These are phyloP conservation scores for Melinaea marsaeus DNA, from an alignment of 2,888 invertebrate species.

Conservation along the genomic window DNA sequence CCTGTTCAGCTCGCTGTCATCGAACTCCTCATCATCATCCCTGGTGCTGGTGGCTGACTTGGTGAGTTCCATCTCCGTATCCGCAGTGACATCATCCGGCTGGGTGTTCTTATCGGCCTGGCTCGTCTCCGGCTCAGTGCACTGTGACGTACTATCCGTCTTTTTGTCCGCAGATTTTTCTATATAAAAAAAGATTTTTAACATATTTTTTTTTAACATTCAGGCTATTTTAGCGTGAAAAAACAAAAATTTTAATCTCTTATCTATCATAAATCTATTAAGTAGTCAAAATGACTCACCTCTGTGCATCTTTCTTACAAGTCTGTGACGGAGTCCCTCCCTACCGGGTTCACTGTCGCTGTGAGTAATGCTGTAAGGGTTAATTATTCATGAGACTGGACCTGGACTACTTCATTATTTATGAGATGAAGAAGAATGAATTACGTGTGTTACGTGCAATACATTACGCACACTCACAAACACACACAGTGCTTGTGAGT, in stretches of 20 bases:
- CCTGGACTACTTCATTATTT: no score
- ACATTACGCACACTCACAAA: no score
- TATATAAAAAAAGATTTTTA: background rate
- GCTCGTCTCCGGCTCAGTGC: slow-evolving; percentile 46
- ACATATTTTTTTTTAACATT: background rate
- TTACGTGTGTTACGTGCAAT: no score
- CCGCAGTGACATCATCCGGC: slow-evolving; percentile 39
- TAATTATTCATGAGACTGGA: no score
- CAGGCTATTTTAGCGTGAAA: background rate
- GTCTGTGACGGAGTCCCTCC: slow-evolving; percentile 66
- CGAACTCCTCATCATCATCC: slow-evolving; percentile 65
- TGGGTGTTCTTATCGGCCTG: slow-evolving; percentile 40
- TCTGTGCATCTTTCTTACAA: slow-evolving; percentile 71
- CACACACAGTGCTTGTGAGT: no score
- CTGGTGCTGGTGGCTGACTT: slow-evolving; percentile 50
- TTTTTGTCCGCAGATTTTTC: slow-evolving; percentile 51
- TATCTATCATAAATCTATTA: no score
- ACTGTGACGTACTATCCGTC: slow-evolving; percentile 51
- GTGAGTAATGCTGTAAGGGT: slow-evolving; percentile 44
- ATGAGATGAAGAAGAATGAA: no score
- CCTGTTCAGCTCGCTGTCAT: slow-evolving; percentile 58
- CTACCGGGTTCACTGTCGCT: slow-evolving; percentile 59
- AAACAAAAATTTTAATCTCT: no score
- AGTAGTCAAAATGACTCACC: slow-evolving; percentile 41
- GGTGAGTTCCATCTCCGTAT: slow-evolving; percentile 46